Evolutionary conservation across 2,797 vertebrate genomes (phyloP), one percentile per base, ranked within the genome.

Genomic region (Xyrichtys novacula): DNA sequence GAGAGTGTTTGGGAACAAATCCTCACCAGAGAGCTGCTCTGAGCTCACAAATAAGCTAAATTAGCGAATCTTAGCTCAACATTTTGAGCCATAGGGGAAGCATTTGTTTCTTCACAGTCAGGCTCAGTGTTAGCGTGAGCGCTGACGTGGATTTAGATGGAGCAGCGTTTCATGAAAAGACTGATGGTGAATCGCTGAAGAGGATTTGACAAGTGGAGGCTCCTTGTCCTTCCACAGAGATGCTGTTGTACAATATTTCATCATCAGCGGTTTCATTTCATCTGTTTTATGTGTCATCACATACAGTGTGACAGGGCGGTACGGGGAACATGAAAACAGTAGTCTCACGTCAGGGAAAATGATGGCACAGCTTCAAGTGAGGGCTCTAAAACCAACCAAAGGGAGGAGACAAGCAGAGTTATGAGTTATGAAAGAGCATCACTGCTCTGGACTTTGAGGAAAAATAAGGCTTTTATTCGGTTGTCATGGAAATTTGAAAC

Each of bases 201-300:
- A 47, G 50, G 69, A 49, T 69, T 26, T 72, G 65, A 78, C 75
- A 84, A 59, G 63, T 61, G 38, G 63, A 74, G 56, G 65, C 43
- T 50, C 47, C 69, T 63, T 65, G 78, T 83, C 55, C 47, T 58
- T 68, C n/a, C 64, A 25, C 49, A 25, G 25, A 39, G 31, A 43
- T 19, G 26, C 63, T 47, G 47, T 49, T 71, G 55, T 71, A 56
- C 59, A 44, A 47, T 36, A 65, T 82, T 80, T 84, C 74, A 84
- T 81, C 73, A 79, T 70, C 46, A 55, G 53, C 4, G n/a, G 40
- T 59, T 74, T 60, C 54, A 79, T 78, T 68, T 74, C 50, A 55
- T 74, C 55, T 42, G 55, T 65, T 78, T 74, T 32, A 67, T 66
- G 53, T 60, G 66, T 64, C 74, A 69, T 49, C 58, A 0, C 19